Percentiles rank a stretch among this genome's conserved stretches.
phyloP scores from a whole-genome alignment of 2,113 vertebrate genomes.

The Steatornis caripensis region DNA sequence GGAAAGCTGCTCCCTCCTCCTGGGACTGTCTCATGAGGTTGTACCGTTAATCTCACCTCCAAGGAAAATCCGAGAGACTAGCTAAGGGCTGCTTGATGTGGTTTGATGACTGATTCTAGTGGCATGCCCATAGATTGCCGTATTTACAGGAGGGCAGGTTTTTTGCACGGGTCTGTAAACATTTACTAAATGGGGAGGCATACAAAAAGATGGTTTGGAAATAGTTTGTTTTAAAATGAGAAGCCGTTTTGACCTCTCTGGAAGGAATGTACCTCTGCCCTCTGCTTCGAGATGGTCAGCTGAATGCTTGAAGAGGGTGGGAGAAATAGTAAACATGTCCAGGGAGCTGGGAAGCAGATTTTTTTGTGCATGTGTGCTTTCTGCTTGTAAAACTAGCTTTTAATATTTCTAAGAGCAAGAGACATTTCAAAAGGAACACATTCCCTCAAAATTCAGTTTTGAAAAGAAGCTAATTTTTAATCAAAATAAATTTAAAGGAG shows the following conservation, averaged over 20 bases:
- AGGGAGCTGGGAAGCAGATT: not conserved
- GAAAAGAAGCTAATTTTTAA: not conserved
- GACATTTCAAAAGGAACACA: not conserved
- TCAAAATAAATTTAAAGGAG: not conserved
- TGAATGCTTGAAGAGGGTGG: not conserved
- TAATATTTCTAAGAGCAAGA: not conserved
- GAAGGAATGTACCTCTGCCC: slow-evolving; percentile 2
- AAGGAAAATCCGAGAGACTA: not conserved
- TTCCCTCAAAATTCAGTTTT: not conserved
- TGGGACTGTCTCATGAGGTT: not conserved
- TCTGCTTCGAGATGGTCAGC: not conserved
- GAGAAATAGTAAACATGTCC: not conserved
- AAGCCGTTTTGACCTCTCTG: not conserved
- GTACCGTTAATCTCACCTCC: not conserved
- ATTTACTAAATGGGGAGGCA: not conserved
- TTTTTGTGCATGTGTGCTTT: not conserved
- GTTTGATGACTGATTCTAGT: not conserved
- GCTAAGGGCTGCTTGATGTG: not conserved
- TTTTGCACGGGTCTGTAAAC: not conserved
- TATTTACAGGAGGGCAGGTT: not conserved
- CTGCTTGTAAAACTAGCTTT: not conserved
- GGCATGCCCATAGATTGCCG: not conserved
- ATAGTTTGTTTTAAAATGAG: not conserved
- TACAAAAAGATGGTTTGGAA: not conserved
- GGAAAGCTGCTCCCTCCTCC: not conserved